Conservation (phyloP, 2,888 invertebrate genomes). For the Conistra vaccinii region DNA sequence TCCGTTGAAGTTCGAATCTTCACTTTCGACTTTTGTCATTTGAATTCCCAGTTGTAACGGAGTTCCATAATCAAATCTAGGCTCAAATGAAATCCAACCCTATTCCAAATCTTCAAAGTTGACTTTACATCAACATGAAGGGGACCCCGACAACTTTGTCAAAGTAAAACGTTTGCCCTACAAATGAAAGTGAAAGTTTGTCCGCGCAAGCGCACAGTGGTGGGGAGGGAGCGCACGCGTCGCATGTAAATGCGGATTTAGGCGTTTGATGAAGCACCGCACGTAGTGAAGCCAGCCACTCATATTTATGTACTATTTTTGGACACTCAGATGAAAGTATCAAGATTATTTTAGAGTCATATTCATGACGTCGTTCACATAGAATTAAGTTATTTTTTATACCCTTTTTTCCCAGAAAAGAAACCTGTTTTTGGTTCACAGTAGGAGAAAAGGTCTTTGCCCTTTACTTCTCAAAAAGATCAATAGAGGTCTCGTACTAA, state of each 20-base stretch:
- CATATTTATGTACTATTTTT: conserved; percentile 73
- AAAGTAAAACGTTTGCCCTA: conserved; percentile 82
- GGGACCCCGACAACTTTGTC: conserved; percentile 66
- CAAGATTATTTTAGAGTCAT: conserved; percentile 57
- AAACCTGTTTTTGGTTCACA: conserved; percentile 1
- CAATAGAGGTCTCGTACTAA: not conserved
- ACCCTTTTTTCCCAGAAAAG: not conserved
- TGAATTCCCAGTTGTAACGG: conserved; percentile 68
- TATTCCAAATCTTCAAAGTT: conserved; percentile 28
- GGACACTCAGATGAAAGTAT: conserved; percentile 76
- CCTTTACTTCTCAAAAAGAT: not conserved
- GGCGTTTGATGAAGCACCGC: conserved; percentile 85
- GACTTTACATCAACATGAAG: conserved; percentile 40
- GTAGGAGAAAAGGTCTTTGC: not conserved
- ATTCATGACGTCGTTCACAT: conserved; percentile 23
- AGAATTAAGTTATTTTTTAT: not conserved
- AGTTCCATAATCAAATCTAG: conserved; percentile 65
- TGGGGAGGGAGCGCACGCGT: conserved; percentile 80
- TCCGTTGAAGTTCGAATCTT: conserved; percentile 59
- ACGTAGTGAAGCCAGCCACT: conserved; percentile 69
- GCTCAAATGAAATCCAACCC: too few relatives aligned
- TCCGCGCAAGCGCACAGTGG: conserved; percentile 71
- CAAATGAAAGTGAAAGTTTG: conserved; percentile 90
- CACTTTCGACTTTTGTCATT: conserved; percentile 80
- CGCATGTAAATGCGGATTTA: conserved; percentile 86